Conservation (phyloP, 2,113 vertebrate species). For the Dasyprocta punctata region DNA sequence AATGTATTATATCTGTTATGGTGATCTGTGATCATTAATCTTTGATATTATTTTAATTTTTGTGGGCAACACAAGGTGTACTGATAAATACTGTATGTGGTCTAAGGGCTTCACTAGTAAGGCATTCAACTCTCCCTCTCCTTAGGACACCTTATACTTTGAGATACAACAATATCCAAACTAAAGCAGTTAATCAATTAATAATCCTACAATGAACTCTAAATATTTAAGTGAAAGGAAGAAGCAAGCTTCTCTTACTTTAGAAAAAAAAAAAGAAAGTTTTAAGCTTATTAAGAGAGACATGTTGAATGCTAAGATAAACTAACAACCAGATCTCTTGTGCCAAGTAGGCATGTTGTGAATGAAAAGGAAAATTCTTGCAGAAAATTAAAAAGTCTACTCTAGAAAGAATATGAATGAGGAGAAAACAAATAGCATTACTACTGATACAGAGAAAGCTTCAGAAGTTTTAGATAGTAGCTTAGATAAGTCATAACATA, state of each 20-base stretch:
- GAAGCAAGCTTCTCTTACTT: background rate
- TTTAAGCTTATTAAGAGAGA: background rate
- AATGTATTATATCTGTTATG: background rate
- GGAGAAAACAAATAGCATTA: background rate
- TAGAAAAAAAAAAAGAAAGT: background rate
- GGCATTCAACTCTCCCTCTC: background rate
- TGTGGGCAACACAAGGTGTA: background rate
- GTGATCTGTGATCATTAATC: background rate
- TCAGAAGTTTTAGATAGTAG: background rate
- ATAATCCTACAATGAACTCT: background rate
- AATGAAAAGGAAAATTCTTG: background rate
- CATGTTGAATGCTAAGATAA: background rate
- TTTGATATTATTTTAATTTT: background rate
- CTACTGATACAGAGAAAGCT: background rate
- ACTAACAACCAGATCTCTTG: background rate
- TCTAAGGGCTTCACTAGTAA: background rate
- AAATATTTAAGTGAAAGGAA: background rate
- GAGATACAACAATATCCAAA: background rate
- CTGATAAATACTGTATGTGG: too few species aligned
- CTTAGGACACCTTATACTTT: background rate
- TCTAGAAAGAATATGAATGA: background rate
- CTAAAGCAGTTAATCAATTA: background rate
- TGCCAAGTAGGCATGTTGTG: background rate
- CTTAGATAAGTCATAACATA: background rate
- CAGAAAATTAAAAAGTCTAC: background rate